Evolutionary conservation across 1,140 invertebrate genomes (phyloP), one percentile per base, ranked within the genome.

Genomic region (Amphibalanus amphitrite): DNA sequence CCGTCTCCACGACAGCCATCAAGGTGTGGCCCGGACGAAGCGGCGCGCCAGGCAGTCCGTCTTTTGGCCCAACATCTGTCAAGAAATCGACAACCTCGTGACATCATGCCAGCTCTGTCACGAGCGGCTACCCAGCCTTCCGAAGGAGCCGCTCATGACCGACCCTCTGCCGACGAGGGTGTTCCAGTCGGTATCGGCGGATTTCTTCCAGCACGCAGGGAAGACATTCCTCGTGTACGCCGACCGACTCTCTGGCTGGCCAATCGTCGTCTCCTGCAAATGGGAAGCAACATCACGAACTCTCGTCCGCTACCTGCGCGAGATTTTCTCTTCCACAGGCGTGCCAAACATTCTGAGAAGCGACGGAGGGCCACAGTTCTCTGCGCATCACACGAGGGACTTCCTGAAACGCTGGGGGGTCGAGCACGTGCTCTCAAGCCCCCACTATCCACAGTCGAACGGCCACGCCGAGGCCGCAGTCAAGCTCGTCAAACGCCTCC

Each of bases 381-480:
- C 47, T 3, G 13, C 17, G 20, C 20, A 3, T 20, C 10, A 17
- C 47, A 59, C 47, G 6, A 8, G 47, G 10, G 47, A 59, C 47
- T 73, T 73, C 23, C 13, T 70, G 3, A 28, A 23, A 26, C 30
- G 69, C n/a, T 73, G 72, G 72, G 70, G 33, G 38, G 33, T 73
- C 3, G 23, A 28, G 0, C 20, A 25, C 23, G 30, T 47, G 17
- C 1, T 71, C 0, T 68, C 73, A 1, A 71, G 69, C 0, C 73
- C 73, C 0, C 73, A 74, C 28, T 69, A 74, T 30, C 69, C 69
- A 0, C 73, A 74, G 38, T 74, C 69, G 0, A 74, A 74, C 20
- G 73, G 69, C 0, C 30, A 28, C 25, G 70, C 73, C 0, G 73
- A 74, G 26, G 70, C 69, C 3, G 71, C n/a, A 8, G 70, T 74